These are phyloP conservation scores for Hypolimnas misippus DNA, from an alignment of 2,888 invertebrate genomes.

Conservation along the genomic window DNA sequence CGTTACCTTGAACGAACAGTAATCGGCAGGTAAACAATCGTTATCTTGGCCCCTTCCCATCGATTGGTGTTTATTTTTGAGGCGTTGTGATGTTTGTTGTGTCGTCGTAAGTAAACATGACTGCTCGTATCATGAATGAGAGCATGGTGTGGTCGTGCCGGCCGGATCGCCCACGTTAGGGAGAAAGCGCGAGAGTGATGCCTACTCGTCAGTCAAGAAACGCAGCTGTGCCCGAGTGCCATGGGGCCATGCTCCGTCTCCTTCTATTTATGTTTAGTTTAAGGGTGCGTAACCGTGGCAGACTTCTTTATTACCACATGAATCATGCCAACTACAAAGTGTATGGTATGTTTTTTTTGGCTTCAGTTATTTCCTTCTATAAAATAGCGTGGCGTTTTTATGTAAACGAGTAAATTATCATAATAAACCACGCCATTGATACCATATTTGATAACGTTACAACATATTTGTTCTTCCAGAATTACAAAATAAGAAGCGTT, in stretches of 20 bases:
- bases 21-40: slow-evolving; percentile 77
- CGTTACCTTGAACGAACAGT: slow-evolving; percentile 70
- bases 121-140: slow-evolving; percentile 61
- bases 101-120: slow-evolving; percentile 56
- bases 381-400: not conserved
- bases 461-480: too few relatives aligned
- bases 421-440: not conserved
- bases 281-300: slow-evolving; percentile 31
- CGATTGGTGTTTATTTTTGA: slow-evolving; percentile 53
- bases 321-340: slow-evolving; percentile 29
- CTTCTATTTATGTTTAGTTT: slow-evolving; percentile 34
- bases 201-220: slow-evolving; percentile 33
- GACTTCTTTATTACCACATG: slow-evolving; percentile 35
- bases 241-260: slow-evolving; percentile 13
- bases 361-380: slow-evolving; percentile 5
- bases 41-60: slow-evolving; percentile 67
- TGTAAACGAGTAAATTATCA: not conserved
- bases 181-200: slow-evolving; percentile 33
- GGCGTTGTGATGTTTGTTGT: slow-evolving; percentile 14
- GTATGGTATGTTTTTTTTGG: slow-evolving; percentile 17
- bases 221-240: slow-evolving; percentile 37
- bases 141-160: slow-evolving; percentile 50
- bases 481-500: too few relatives aligned
- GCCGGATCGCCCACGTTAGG: slow-evolving; percentile 62
- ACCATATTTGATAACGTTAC: too few relatives aligned